Base-by-base conservation (phyloP, 1,140 invertebrate species). In the Apolygus lucorum region DNA sequence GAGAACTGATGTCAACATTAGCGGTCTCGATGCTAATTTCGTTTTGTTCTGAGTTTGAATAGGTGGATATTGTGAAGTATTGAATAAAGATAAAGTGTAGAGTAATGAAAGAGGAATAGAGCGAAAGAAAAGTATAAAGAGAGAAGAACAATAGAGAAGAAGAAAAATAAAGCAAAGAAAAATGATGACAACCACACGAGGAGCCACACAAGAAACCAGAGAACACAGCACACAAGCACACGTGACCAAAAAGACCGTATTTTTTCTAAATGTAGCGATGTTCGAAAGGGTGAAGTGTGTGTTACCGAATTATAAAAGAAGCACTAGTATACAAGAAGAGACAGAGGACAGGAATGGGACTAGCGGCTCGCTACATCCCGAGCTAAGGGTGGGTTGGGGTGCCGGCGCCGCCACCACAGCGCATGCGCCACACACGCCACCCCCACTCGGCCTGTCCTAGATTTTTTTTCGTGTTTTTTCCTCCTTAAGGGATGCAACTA, bases 261-360 rank as follows among this genome's bases (percentile, higher is more conserved):
- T 59, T 13, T 13, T 22, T 59, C 54, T 59, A 59, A 59, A 59
- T 59, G 22, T 59, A 24, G 54, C 54, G 54, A 59, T 17, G 54
- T 59, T 66, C 64, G 29, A 66, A 28, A 28, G 13, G 64, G 14
- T n/a, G 21, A 17, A 26, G 29, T 66, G 27, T 29, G 64, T 28
- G 27, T 66, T 34, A 66, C 64, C 64, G 64, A 66, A 66, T 66
- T 66, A 66, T 34, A 66, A 66, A 66, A 66, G 64, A 66, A 66
- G 64, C 64, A 66, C 64, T 34, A 66, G 64, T 66, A 66, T 66
- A 66, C 64, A 66, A 34, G 29, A 66, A 66, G 64, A 66, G 64
- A 66, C 29, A 66, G 64, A 66, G 64, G 64, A 66, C 64, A 66
- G 64, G 29, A 66, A 34, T 66, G 28, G 64, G 64, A 66, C 64